A percentile compares a stretch with the other conserved stretches of the same genome.
Evolutionary conservation across 2,113 vertebrate genomes (phyloP).

Genomic region (Pelodiscus sinensis): DNA sequence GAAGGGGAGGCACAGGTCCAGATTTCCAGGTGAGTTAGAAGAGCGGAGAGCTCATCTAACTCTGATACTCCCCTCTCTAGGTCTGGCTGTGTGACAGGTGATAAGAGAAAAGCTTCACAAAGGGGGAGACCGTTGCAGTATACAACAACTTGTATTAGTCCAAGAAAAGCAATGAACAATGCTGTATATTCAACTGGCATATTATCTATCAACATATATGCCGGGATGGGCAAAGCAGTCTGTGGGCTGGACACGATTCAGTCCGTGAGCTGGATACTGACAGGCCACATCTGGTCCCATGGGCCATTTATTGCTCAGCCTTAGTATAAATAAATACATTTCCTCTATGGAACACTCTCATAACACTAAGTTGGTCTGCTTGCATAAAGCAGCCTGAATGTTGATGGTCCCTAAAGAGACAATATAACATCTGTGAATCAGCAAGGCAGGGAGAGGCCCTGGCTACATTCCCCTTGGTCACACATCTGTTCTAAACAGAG

Average conservation of each 20-base stretch:
- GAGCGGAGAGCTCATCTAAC: background rate
- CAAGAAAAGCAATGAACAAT: background rate
- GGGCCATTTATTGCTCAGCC: too few relatives aligned
- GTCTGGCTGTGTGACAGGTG: fast-evolving
- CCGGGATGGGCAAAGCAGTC: too few relatives aligned
- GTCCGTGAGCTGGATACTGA: too few relatives aligned
- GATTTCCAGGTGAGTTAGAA: background rate
- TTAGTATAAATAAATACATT: too few relatives aligned
- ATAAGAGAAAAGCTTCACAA: background rate
- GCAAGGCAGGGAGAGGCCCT: background rate
- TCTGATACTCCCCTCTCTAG: fast-evolving
- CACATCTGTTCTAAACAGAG: fast-evolving
- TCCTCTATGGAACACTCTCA: background rate
- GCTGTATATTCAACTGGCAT: fast-evolving
- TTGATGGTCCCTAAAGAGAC: background rate
- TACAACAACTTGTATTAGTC: background rate
- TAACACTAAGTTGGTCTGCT: background rate
- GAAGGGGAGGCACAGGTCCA: background rate
- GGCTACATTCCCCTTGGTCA: background rate
- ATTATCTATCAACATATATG: background rate
- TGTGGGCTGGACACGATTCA: too few relatives aligned
- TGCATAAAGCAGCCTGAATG: background rate
- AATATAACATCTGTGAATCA: fast-evolving
- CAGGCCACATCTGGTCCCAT: too few relatives aligned
- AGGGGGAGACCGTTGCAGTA: background rate